Conservation (phyloP, 2,113 vertebrate species). For the Camelus bactrianus region DNA sequence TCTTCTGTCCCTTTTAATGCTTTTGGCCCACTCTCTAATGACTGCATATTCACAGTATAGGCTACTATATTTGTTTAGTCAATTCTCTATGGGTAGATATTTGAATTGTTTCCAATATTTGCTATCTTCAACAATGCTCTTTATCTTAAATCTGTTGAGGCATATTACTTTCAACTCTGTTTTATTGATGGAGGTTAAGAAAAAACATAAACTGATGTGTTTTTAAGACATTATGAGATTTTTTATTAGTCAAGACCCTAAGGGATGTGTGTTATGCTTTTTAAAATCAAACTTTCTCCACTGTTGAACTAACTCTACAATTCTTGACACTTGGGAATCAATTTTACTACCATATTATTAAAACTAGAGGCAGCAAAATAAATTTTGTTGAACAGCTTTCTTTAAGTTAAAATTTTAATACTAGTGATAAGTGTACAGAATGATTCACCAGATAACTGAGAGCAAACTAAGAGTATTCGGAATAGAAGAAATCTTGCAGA, state of each 20-base stretch:
- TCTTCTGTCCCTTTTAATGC: neutral
- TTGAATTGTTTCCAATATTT: neutral
- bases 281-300: neutral
- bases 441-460: constrained; percentile 31
- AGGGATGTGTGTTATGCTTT: neutral
- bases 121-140: neutral
- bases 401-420: constrained; percentile 67
- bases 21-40: neutral
- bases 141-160: neutral
- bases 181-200: constrained; percentile 1
- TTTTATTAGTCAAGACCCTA: constrained; percentile 15
- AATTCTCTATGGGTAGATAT: neutral
- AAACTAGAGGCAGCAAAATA: constrained; percentile 53
- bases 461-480: constrained; percentile 54
- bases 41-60: neutral
- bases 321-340: constrained; percentile 28
- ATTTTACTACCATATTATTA: constrained; percentile 46
- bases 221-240: constrained; percentile 11
- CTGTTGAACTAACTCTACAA: neutral
- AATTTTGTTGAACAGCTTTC: constrained; percentile 60
- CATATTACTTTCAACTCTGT: neutral
- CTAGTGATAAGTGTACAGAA: constrained; percentile 56
- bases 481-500: constrained; percentile 80
- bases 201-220: neutral
- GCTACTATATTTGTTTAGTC: neutral